phyloP scores from a whole-genome alignment of 2,113 vertebrate species.

The Pseudorhombus dupliciocellatus region DNA sequence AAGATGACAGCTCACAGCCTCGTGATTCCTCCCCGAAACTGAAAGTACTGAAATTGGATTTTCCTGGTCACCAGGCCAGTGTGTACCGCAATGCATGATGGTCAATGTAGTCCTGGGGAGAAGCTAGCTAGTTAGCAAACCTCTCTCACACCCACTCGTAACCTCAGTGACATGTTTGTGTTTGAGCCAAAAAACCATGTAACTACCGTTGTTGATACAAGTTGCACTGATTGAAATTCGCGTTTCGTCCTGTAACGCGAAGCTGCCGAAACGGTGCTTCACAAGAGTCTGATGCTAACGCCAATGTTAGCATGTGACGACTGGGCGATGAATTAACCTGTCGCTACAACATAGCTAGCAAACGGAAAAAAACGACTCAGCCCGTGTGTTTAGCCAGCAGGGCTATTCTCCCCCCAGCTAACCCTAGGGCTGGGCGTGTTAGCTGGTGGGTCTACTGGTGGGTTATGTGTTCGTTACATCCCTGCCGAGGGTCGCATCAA shows the following conservation, averaged over 20 bases:
- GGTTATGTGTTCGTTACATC: neutral
- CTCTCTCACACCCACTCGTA: neutral
- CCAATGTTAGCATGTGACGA: conserved; percentile 59
- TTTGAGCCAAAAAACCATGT: neutral
- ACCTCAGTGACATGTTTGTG: neutral
- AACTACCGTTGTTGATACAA: neutral
- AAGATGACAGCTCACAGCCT: neutral
- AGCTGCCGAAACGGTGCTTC: neutral
- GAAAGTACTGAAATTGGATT: neutral
- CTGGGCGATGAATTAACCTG: conserved; percentile 61
- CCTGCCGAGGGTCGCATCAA: conserved; percentile 20
- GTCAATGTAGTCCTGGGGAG: conserved; percentile 44
- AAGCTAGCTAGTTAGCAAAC: conserved; percentile 22
- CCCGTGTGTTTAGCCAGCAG: neutral
- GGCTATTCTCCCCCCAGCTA: neutral
- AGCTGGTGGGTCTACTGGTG: no score
- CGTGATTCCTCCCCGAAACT: neutral
- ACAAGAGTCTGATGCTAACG: conserved; percentile 31
- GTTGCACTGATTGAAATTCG: neutral
- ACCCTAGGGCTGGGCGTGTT: neutral
- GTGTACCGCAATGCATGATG: conserved; percentile 34
- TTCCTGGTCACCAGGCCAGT: conserved; percentile 7
- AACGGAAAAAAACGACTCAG: conserved; percentile 19
- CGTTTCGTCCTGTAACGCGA: neutral
- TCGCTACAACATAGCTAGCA: conserved; percentile 26